phyloP scores from a whole-genome alignment of 2,888 invertebrate species.

The Muscina levida region DNA sequence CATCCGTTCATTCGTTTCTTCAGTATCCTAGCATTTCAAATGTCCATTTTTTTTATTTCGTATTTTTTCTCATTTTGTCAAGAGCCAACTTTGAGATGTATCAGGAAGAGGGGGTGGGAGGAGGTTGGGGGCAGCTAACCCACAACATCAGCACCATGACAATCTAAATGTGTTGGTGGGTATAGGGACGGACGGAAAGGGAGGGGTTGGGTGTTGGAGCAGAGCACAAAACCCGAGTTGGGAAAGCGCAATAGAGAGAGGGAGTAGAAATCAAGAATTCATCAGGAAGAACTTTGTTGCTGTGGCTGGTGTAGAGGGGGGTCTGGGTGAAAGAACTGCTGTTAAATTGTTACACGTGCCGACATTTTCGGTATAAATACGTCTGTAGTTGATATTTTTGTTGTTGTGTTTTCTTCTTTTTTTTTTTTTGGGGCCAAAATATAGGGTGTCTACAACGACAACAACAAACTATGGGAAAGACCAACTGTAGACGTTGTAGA shows the following conservation, averaged over 20 bases:
- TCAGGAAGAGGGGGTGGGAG: conserved; percentile 40
- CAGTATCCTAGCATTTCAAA: conserved; percentile 1
- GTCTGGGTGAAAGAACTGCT: conserved; percentile 23
- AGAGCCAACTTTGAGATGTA: conserved; percentile 55
- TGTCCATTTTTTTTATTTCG: conserved; percentile 36
- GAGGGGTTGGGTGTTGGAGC: neutral
- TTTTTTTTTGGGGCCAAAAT: neutral
- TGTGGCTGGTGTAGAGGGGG: neutral
- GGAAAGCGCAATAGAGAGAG: no score
- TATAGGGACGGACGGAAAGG: neutral
- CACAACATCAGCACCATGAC: no score
- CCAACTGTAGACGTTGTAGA: conserved; percentile 9
- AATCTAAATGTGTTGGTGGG: no score
- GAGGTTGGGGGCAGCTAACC: no score
- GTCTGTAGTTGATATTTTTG: conserved; percentile 39
- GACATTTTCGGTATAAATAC: conserved; percentile 45
- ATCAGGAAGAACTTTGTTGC: no score
- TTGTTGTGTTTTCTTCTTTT: neutral
- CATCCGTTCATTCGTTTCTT: conserved; percentile 11
- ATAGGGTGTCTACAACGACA: neutral
- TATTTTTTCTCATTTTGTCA: no score
- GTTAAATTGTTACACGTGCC: conserved; percentile 61
- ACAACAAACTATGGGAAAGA: neutral
- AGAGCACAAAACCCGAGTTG: no score
- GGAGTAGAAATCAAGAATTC: neutral